Base-by-base conservation (phyloP, 2,113 vertebrate genomes). In the Pelobates fuscus region DNA sequence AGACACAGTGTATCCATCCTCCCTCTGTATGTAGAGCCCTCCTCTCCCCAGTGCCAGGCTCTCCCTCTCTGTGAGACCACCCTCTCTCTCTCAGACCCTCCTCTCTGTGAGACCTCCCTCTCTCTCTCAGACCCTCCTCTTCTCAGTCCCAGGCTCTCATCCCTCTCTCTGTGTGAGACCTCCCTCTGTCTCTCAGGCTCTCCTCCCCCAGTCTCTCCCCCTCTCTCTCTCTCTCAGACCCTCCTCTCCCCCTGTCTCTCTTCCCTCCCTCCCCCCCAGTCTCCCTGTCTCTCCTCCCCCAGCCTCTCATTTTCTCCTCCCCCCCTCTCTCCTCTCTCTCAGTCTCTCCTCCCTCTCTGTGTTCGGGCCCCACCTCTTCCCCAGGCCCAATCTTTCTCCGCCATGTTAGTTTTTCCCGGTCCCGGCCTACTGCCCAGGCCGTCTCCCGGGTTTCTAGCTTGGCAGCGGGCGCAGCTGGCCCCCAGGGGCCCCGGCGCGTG, bases 371-470 rank as follows among this genome's bases (percentile, higher is more conserved):
- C 71, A 65, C 71, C 72, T 67, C 64, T 67, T 75, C 72, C 63
- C 63, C 23, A 67, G 63, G 72, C 72, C 72, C 63, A 75, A 63
- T 59, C 54, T 46, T 20, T 67, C 24, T 75, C 72, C 72, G 72
- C 72, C 72, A 75, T 75, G 72, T 75, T 75, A 67, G 63, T 75
- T 67, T 67, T 32, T 58, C 64, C 63, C 41, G 72, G 72, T 67
- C 64, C 63, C 63, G 72, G 72, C 72, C 72, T 75, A 75, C 54
- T 30, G 14, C 21, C 60, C 72, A 67, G 72, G 63, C 72, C 59
- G 41, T 59, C 46, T 67, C 63, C 54, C 25, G 11, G 18, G 20
- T 10, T 59, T 14, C 20, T 21, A 21, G 11, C 29, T 12, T 3
- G 63, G 18, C 55, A 18, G 5, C 55, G 6, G 20, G 37, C 63